Conservation (phyloP, 2,797 vertebrate genomes). For the Aphelocoma californica region DNA sequence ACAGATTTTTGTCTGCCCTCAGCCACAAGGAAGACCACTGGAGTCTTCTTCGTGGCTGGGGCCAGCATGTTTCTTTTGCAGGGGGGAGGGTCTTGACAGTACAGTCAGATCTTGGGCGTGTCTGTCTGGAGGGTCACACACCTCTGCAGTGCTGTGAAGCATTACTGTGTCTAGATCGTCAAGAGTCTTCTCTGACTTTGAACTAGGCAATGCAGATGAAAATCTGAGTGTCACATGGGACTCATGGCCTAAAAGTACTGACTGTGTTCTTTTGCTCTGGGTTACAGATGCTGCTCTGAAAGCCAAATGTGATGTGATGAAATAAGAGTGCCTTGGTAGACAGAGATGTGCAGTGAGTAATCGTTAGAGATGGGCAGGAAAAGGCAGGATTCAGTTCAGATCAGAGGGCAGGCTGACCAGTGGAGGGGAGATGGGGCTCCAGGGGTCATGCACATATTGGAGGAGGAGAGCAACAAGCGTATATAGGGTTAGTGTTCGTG, state of each 20-base stretch:
- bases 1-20: background rate
- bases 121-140: background rate
- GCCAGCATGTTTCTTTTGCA: background rate
- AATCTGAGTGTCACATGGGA: background rate
- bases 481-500: background rate
- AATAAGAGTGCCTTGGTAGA: background rate
- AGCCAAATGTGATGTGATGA: constrained; percentile 14
- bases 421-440: background rate
- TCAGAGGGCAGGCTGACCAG: background rate
- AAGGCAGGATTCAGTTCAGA: background rate
- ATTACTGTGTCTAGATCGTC: background rate
- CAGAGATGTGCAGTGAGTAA: background rate
- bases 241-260: background rate
- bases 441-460: fast-evolving
- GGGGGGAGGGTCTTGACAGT: background rate
- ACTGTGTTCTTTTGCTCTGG: background rate
- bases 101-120: background rate
- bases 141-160: background rate
- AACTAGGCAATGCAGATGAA: background rate
- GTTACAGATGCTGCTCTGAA: background rate
- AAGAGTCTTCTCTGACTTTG: background rate
- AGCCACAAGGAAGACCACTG: background rate
- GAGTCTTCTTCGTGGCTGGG: background rate
- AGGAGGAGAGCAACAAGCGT: background rate
- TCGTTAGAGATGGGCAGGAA: background rate